These are phyloP conservation scores for Halcyon chelicuti DNA, from an alignment of 2,797 vertebrate species.

Conservation along the genomic window DNA sequence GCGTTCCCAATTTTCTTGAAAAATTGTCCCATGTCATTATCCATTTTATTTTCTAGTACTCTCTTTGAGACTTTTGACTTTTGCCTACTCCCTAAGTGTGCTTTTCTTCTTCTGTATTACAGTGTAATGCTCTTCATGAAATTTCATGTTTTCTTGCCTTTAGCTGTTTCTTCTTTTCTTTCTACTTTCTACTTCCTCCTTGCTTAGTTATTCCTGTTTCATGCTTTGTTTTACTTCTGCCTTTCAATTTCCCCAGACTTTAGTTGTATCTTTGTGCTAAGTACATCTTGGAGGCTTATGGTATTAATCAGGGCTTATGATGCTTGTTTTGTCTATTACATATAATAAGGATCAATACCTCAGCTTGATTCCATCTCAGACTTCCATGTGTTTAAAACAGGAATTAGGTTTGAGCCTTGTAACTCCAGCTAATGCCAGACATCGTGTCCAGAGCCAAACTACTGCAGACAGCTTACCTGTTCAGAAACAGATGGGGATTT, in stretches of 20 bases:
- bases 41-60: neutral
- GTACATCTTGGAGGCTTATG: neutral
- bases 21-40: neutral
- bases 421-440: constrained; percentile 14
- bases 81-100: neutral
- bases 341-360: constrained; percentile 10
- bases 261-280: neutral
- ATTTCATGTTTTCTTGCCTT: neutral
- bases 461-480: constrained; percentile 38
- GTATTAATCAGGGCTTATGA: neutral
- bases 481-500: neutral
- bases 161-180: neutral
- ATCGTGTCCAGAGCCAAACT: neutral
- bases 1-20: neutral
- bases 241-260: neutral
- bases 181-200: neutral
- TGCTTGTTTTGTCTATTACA: constrained; percentile 35
- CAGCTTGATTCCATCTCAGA: constrained; percentile 39
- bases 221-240: neutral
- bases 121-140: neutral
- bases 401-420: constrained; percentile 45
- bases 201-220: neutral
- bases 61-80: neutral
- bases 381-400: neutral
- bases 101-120: neutral